Base-by-base conservation (phyloP, 2,888 invertebrate genomes). In the Diabrotica balteata region DNA sequence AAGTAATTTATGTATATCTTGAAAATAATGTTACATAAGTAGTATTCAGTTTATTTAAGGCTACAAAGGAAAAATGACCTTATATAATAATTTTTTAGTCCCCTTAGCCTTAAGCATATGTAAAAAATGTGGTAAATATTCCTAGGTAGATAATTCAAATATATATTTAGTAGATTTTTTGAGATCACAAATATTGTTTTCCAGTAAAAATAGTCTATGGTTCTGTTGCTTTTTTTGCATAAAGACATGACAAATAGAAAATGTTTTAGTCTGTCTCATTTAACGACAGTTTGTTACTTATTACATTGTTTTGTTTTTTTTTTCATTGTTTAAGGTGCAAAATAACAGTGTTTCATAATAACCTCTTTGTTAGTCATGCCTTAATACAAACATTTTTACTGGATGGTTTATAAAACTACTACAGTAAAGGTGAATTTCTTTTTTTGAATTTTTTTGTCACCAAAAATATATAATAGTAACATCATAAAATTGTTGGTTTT, bases 1-100 rank as follows among this genome's bases (percentile, higher is more conserved):
- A 22, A 54, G 43, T 54, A 63, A 50, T 63, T 57, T 57, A 63
- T 63, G 63, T 63, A 63, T 63, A 57, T 51, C 57, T 63, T 58
- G 44, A 53, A 49, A n/a, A 17, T 55, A 54, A n/a, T 44, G 43
- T 49, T 63, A 43, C n/a, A 59, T 7, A 49, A n/a, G 43, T 52
- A 17, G 46, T 60, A 52, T 22, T 32, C 32, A 6, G 3, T 17
- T n/a, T 46, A 9, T n/a, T 32, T 43, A 44, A 45, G n/a, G 57
- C 45, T 57, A 11, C 8, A n/a, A 43, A 43, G 8, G 8, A 44
- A 11, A 17, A 11, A 11, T 45, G 32, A 32, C 32, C 32, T 32
- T 57, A 45, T 45, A 57, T 44, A 42, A 44, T n/a, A 57, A 43
- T 43, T 54, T 54, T 43, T 54, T 42, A 54, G 43, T 54, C 54